phyloP scores from a whole-genome alignment of 2,888 invertebrate species.

The Psylliodes chrysocephalus region DNA sequence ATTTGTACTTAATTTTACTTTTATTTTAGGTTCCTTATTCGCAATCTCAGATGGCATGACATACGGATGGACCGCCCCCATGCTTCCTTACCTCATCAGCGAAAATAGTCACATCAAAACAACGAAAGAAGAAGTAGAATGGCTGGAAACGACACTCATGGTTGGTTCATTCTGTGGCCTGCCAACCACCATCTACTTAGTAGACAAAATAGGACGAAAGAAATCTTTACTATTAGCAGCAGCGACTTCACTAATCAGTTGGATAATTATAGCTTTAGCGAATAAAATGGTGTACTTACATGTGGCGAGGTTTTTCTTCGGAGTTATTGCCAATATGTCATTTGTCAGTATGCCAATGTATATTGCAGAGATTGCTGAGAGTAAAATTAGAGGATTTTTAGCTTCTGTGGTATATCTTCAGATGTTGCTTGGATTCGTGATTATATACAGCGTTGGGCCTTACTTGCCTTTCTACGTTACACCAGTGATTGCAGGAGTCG shows the following conservation, averaged over 20 bases:
- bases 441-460: slow-evolving; percentile 58
- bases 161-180: slow-evolving; percentile 50
- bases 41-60: slow-evolving; percentile 62
- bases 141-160: slow-evolving; percentile 51
- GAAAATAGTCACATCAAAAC: slow-evolving; percentile 55
- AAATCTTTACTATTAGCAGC: slow-evolving; percentile 57
- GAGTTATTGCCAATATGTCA: slow-evolving; percentile 53
- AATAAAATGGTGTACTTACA: slow-evolving; percentile 51
- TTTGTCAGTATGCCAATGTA: slow-evolving; percentile 62
- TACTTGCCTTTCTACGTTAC: slow-evolving; percentile 57
- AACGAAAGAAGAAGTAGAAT: slow-evolving; percentile 47
- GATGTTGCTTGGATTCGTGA: slow-evolving; percentile 58
- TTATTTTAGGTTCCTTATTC: slow-evolving; percentile 55
- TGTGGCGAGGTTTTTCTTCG: slow-evolving; percentile 56
- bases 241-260: slow-evolving; percentile 53
- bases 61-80: slow-evolving; percentile 61
- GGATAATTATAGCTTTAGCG: slow-evolving; percentile 56
- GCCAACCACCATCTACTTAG: slow-evolving; percentile 55
- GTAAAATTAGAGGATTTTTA: slow-evolving; percentile 58
- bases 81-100: slow-evolving; percentile 57
- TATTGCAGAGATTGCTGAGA: slow-evolving; percentile 61
- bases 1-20: not conserved
- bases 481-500: slow-evolving; percentile 54
- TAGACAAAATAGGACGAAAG: slow-evolving; percentile 56
- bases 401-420: slow-evolving; percentile 58